Evolutionary conservation across 2,888 invertebrate genomes (phyloP), one percentile per base, ranked within the genome.

Genomic region (Arctia plantaginis): DNA sequence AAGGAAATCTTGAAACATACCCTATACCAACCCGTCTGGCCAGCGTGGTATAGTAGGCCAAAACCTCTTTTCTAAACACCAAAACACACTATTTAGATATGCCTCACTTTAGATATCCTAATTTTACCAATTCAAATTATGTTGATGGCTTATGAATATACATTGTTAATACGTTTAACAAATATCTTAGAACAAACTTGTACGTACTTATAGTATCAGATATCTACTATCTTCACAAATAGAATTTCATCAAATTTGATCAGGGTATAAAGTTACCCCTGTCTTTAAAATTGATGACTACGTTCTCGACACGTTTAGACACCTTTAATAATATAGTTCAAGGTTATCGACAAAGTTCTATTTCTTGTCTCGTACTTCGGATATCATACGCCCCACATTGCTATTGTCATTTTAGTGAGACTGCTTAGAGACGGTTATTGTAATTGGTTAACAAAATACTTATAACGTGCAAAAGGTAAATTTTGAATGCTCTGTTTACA

Each of bases 201-300:
- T 55, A 55, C 33, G 15, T 55, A 51, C 30, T 39, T 35, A 27
- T 39, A n/a, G 39, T 27, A 55, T 55, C 55, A 27, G n/a, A 23
- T 51, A 51, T 23, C 51, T 51, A 51, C 12, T 55, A 55, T 55
- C n/a, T 55, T 55, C 12, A 55, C 2, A 55, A 13, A 27, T 69
- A 39, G 51, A 35, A 35, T 33, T 35, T 35, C 55, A 55, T n/a
- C 35, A 47, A 67, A 69, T 69, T 69, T 35, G 35, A 69, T 69
- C n/a, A 10, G 39, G 39, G 59, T 59, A 39, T 23, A 10, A 35
- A 27, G 55, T 39, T 55, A 69, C 55, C 69, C 55, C 3, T 69
- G 27, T 69, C 69, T 39, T 20, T 39, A 39, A 55, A 69, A 69
- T 69, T 69, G 35, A 35, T 27, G 55, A 15, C 27, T 33, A 18